Evolutionary conservation across 30 jellyfish, hydroid and myxozoan species (phyloP), one percentile per base, ranked within the genome.

Genomic region (Aurelia aurita): DNA sequence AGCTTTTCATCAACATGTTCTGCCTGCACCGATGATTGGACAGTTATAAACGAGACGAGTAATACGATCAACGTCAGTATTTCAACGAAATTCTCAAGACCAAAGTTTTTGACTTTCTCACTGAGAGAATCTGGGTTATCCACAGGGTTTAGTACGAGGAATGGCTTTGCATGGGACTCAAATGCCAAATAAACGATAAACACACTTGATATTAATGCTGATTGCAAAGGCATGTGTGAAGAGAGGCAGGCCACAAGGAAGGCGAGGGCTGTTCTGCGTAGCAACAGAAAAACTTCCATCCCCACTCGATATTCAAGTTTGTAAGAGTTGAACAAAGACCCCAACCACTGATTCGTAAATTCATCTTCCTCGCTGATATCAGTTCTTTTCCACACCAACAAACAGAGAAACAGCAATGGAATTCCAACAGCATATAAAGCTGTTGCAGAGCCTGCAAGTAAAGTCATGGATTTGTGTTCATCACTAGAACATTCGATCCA

Each of bases 161-260:
- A 83, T 1, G 93, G 93, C 81, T 62, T 83, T 34, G 80, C 81
- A 27, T 83, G 93, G 4, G 93, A 54, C 65, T 83, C 93, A 14
- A 66, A 70, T 23, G 85, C 74, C 61, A 83, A 63, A 55, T 29
- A 83, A 2, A 83, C 53, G 26, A 71, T 32, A 46, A 83, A 83
- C 0, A 83, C 93, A 53, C 34, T 49, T 8, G 81, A n/a, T 27
- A 83, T 64, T 22, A 61, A 53, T 23, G 64, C 74, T 15, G 83
- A 32, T 59, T 83, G 85, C 46, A 57, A 12, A 5, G 84, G 25
- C 0, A 28, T 58, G 62, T 71, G 57, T 35, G 72, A 79, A 5
- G 58, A 46, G 26, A 83, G 43, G 87, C 61, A 83, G 1, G 93
- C 65, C 1, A 66, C 13, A 31, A 83, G 63, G 32, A 70, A 54